These are phyloP conservation scores for Malurus elegans DNA, from an alignment of 2,113 vertebrate species.

Conservation along the genomic window DNA sequence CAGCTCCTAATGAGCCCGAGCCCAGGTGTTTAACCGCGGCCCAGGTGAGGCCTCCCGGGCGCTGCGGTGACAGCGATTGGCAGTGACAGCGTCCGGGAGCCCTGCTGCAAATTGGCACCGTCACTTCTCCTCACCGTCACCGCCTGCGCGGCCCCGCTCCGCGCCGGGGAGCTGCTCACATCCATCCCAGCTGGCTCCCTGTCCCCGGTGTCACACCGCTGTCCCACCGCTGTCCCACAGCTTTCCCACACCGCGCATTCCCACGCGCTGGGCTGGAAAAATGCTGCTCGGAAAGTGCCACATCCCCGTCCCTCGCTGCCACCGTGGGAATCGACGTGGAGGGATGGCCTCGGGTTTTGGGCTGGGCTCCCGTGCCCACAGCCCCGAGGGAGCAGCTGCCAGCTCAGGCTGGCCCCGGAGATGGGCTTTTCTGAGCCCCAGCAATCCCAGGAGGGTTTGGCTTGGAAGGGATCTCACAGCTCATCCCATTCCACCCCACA, in stretches of 20 bases:
- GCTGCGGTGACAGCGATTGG: not conserved
- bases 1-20: not conserved
- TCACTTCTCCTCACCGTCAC: not conserved
- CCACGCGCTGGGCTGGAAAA: not conserved
- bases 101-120: not conserved
- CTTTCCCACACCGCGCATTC: not conserved
- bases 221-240: not conserved
- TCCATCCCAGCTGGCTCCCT: not conserved
- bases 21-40: not conserved
- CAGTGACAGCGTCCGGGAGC: not conserved
- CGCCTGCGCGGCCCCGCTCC: fast-evolving
- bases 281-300: not conserved
- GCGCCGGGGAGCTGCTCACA: not conserved
- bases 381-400: not conserved
- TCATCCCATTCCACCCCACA: not conserved
- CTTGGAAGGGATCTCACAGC: not conserved
- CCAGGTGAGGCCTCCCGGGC: conserved; percentile 2
- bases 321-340: not conserved
- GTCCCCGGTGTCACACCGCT: not conserved
- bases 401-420: not conserved
- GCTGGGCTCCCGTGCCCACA: not conserved
- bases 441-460: not conserved
- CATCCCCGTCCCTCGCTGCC: not conserved
- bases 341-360: not conserved
- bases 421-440: not conserved